Base-by-base conservation (phyloP, 2,888 invertebrate genomes). In the Tenthredo livida region DNA sequence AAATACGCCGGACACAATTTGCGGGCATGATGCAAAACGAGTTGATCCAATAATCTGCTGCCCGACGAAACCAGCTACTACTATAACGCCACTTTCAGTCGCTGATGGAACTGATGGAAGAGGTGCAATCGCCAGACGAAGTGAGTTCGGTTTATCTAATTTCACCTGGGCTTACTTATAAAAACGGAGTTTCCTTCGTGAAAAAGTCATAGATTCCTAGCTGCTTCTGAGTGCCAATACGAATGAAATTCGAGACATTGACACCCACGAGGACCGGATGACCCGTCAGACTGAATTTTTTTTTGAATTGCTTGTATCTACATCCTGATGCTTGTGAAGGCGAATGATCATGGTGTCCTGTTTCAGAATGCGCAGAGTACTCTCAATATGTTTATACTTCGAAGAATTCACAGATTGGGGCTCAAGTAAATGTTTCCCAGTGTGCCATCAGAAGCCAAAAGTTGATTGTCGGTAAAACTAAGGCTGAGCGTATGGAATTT, bases 391-490 rank as follows among this genome's bases (percentile, higher is more conserved):
- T 93, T 7, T 93, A 89, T 84, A 80, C 84, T 3, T 12, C 88
- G 1, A 78, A 87, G 1, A 0, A 77, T 2, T 88, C 90, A 5
- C 90, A 90, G 5, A 0, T 78, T 2, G 15, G 17, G 1, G 7
- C 86, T 37, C 80, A 21, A 0, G 86, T 90, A 0, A 93, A 93
- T 50, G 43, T 78, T 5, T 91, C 92, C 0, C 43, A 89, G 1
- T 93, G 93, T 80, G 90, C 87, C 0, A 85, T 91, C 6, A 90
- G 87, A 7, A 86, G 88, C 0, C 88, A 87, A 21, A 15, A 17
- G 10, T 87, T 93, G 5, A 91, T 93, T 21, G 88, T 92, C 3
- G 92, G 92, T 5, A 92, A 92, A 2, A 89, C 84, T 0, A 90
- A 88, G 29, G 90, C 93, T 2, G 88, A 88, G 1, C 88, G 91